These are phyloP conservation scores for Grapholita molesta DNA, from an alignment of 1,140 invertebrate genomes.

Conservation along the genomic window DNA sequence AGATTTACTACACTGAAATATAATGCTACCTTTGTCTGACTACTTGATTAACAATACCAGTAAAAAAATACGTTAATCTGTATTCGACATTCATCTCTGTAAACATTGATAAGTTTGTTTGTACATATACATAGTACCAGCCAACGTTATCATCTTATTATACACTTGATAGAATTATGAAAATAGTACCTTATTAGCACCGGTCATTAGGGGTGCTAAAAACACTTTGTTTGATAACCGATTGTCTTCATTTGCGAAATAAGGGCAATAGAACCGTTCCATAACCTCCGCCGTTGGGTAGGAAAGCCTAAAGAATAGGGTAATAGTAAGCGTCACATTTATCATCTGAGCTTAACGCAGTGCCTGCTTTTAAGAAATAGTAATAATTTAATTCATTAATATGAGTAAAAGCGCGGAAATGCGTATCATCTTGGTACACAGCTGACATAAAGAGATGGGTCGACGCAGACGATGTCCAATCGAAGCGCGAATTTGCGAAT, in stretches of 20 bases:
- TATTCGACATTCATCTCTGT: conserved; percentile 52
- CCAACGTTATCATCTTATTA: neutral
- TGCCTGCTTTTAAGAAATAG: conserved; percentile 46
- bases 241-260: conserved; percentile 67
- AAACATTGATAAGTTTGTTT: conserved; percentile 67
- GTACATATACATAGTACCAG: conserved; percentile 31
- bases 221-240: conserved; percentile 51
- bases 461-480: conserved; percentile 48
- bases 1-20: neutral
- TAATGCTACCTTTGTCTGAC: neutral
- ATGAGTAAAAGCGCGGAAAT: conserved; percentile 53
- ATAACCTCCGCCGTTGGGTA: conserved; percentile 70
- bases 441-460: conserved; percentile 73
- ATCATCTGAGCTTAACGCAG: conserved; percentile 33
- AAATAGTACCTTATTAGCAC: conserved; percentile 61
- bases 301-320: conserved; percentile 63
- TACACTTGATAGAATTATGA: conserved; percentile 24
- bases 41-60: neutral
- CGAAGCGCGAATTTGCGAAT: conserved; percentile 62
- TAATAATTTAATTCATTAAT: conserved; percentile 71
- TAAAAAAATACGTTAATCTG: neutral
- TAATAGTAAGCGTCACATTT: conserved; percentile 42
- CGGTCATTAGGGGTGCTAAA: conserved; percentile 69
- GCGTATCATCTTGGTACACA: conserved; percentile 75
- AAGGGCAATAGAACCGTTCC: conserved; percentile 63